phyloP scores from a whole-genome alignment of 2,888 invertebrate species.

The Dusona sp. region DNA sequence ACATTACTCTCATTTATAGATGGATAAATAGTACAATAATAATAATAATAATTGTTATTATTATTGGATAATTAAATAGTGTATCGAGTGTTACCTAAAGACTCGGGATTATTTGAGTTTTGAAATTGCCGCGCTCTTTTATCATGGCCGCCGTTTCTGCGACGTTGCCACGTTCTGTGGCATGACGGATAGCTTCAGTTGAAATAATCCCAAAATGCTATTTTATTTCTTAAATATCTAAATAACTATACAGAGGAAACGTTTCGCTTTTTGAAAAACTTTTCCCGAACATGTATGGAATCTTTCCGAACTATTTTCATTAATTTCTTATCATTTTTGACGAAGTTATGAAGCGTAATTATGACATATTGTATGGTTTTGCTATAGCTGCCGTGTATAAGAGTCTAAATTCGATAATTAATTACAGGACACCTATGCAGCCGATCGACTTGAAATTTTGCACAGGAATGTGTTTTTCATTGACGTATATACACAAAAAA shows the following conservation, averaged over 20 bases:
- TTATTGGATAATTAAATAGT: not conserved
- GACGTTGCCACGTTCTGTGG: slow-evolving; percentile 30
- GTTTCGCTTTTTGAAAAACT: slow-evolving; percentile 20
- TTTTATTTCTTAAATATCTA: slow-evolving; percentile 33
- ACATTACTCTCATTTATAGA: too few relatives aligned
- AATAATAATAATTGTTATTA: not conserved
- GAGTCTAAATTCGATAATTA: slow-evolving; percentile 32
- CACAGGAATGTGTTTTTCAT: slow-evolving; percentile 32
- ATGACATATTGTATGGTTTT: slow-evolving; percentile 20
- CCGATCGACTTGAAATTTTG: slow-evolving; percentile 39
- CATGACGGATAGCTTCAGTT: slow-evolving; percentile 10
- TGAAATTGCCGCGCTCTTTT: slow-evolving; percentile 37
- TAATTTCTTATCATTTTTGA: slow-evolving; percentile 47
- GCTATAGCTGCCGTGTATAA: slow-evolving; percentile 41
- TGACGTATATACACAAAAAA: slow-evolving; percentile 28
- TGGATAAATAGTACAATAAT: not conserved
- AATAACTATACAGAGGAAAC: slow-evolving; percentile 36
- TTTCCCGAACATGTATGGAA: slow-evolving; percentile 17
- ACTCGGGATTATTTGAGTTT: not conserved
- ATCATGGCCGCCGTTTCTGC: slow-evolving; percentile 32
- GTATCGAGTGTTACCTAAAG: too few relatives aligned
- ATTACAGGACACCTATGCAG: slow-evolving; percentile 30
- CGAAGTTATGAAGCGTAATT: not conserved
- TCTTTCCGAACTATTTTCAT: slow-evolving; percentile 33
- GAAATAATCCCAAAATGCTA: slow-evolving; percentile 13